Percentiles rank a stretch among this genome's conserved stretches.
Evolutionary conservation across 2,113 vertebrate species (phyloP).

Genomic region (Hoplias malabaricus): DNA sequence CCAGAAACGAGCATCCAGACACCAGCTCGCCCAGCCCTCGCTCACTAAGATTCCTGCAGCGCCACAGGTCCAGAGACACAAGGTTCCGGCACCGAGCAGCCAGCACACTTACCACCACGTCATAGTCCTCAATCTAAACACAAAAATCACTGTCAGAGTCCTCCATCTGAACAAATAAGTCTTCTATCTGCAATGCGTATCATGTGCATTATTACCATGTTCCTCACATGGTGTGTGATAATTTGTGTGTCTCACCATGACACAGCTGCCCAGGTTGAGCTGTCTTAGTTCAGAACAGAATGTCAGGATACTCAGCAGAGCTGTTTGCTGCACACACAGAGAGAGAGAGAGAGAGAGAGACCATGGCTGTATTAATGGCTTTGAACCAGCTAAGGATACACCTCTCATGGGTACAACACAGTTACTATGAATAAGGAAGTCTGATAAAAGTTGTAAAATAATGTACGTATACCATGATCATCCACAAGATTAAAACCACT

Average conservation of each 20-base stretch:
- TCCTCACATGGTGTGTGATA: not conserved
- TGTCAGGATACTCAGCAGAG: constrained; percentile 93
- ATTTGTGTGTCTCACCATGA: constrained; percentile 83
- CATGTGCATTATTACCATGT: too few relatives aligned
- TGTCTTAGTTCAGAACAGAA: constrained; percentile 93
- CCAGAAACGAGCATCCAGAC: constrained; percentile 86
- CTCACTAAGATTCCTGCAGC: constrained; percentile 94
- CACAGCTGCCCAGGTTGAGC: constrained; percentile 94
- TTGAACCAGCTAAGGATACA: too few relatives aligned
- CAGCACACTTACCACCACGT: constrained; percentile 89
- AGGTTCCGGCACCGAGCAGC: constrained; percentile 89
- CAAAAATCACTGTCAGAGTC: not conserved
- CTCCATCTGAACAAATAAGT: too few relatives aligned
- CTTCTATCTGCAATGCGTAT: too few relatives aligned
- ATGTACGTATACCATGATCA: too few relatives aligned
- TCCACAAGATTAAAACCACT: too few relatives aligned
- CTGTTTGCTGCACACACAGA: constrained; percentile 86
- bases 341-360: constrained; percentile 67
- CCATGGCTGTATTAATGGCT: not conserved
- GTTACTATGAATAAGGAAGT: too few relatives aligned
- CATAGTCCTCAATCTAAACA: constrained; percentile 92
- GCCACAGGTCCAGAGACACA: constrained; percentile 91
- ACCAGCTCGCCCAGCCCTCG: constrained; percentile 86
- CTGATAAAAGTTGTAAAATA: too few relatives aligned
- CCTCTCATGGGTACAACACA: too few relatives aligned